These are phyloP conservation scores for Aptenodytes forsteri DNA, from an alignment of 2,113 vertebrate species.

Conservation along the genomic window DNA sequence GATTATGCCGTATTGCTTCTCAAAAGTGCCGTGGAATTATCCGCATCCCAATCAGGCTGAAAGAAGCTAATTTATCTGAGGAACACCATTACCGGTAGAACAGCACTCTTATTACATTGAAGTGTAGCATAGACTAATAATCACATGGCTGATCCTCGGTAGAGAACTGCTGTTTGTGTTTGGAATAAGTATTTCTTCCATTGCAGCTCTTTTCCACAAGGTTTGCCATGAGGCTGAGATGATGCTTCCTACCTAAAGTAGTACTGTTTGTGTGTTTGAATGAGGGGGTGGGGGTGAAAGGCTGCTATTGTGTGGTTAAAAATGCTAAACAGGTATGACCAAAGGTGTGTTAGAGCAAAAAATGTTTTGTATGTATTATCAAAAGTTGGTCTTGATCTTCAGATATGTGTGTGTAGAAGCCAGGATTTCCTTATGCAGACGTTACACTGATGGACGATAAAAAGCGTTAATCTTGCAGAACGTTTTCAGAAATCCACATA, in stretches of 20 bases:
- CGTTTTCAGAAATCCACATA: conserved; percentile 3
- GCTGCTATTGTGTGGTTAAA: conserved; percentile 48
- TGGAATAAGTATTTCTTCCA: conserved; percentile 14
- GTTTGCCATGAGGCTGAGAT: conserved; percentile 58
- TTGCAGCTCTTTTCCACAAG: conserved; percentile 47
- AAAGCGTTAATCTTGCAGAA: not conserved
- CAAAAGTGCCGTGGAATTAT: conserved; percentile 41
- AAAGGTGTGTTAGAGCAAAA: conserved; percentile 51
- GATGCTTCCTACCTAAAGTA: conserved; percentile 50
- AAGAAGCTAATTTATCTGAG: not conserved
- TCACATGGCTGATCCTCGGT: not conserved
- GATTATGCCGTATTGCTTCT: not conserved
- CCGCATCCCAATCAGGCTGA: not conserved
- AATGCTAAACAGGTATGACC: conserved; percentile 52
- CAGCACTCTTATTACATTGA: conserved; percentile 18
- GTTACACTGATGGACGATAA: not conserved
- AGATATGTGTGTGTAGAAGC: not conserved
- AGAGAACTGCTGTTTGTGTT: conserved; percentile 30
- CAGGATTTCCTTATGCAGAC: conserved; percentile 1
- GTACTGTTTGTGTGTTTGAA: conserved; percentile 19
- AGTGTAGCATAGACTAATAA: conserved; percentile 51
- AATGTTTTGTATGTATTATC: conserved; percentile 8
- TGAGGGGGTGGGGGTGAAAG: conserved; percentile 2
- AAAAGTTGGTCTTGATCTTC: conserved; percentile 16
- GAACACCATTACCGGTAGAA: conserved; percentile 50